These are phyloP conservation scores for Urocyon cinereoargenteus DNA, from an alignment of 2,797 vertebrate species.

Conservation along the genomic window DNA sequence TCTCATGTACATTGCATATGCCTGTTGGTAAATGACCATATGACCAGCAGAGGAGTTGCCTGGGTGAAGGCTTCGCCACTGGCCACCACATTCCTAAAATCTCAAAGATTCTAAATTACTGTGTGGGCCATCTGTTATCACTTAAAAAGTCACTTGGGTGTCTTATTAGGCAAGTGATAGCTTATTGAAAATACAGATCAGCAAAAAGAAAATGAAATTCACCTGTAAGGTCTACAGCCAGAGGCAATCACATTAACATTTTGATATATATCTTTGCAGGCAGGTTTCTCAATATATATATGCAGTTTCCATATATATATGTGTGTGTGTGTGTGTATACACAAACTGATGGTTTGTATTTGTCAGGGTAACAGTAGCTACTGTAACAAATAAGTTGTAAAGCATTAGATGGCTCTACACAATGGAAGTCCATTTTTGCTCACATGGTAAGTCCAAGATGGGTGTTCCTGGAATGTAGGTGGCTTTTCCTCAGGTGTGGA, in stretches of 20 bases:
- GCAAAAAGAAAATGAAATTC: not conserved
- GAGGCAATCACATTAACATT: not conserved
- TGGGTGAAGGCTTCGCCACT: not conserved
- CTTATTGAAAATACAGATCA: not conserved
- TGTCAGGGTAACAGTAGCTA: not conserved
- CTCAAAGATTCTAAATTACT: not conserved
- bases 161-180: not conserved
- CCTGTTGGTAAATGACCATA: not conserved
- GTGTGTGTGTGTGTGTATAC: too few species aligned
- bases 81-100: not conserved
- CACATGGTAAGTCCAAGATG: not conserved
- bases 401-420: not conserved
- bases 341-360: not conserved
- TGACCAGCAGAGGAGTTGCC: not conserved
- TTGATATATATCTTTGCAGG: not conserved
- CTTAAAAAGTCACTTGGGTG: not conserved
- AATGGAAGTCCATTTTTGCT: not conserved
- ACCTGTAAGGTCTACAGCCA: not conserved
- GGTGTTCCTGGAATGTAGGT: not conserved
- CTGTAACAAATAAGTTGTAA: constrained; percentile 4
- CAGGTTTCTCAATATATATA: not conserved
- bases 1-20: not conserved
- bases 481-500: not conserved
- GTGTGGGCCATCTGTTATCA: not conserved
- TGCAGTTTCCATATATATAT: too few species aligned